Evolutionary conservation across 1,140 invertebrate genomes (phyloP).

Genomic region (Centruroides sculpturatus): DNA sequence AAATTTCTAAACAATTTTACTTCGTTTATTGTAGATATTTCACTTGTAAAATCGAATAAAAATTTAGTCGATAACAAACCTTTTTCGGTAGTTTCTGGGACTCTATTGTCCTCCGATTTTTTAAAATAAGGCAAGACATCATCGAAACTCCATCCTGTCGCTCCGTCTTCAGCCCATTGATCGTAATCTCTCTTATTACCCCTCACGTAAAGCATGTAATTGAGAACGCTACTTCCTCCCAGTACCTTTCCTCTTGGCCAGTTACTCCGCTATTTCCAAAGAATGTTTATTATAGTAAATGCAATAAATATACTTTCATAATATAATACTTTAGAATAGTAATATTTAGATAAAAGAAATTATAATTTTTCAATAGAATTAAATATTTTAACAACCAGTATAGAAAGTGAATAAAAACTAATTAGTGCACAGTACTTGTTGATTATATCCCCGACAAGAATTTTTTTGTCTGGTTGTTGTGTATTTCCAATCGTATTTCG

Average conservation of each 20-base stretch:
- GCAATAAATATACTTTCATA: too few relatives aligned
- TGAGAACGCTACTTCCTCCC: slow-evolving; percentile 75
- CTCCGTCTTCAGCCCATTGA: slow-evolving; percentile 73
- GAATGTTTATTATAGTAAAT: too few relatives aligned
- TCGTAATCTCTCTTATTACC: slow-evolving; percentile 82
- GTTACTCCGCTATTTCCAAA: too few relatives aligned
- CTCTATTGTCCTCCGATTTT: slow-evolving; percentile 32
- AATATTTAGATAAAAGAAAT: too few relatives aligned
- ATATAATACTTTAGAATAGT: too few relatives aligned
- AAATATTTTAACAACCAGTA: too few relatives aligned
- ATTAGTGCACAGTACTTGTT: slow-evolving; percentile 19
- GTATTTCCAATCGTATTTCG: slow-evolving; percentile 79
- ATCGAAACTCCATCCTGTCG: slow-evolving; percentile 75
- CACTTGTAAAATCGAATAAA: too few relatives aligned
- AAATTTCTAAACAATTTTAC: too few relatives aligned
- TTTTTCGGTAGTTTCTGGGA: slow-evolving; percentile 4
- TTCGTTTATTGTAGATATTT: too few relatives aligned
- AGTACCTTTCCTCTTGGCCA: slow-evolving; percentile 14
- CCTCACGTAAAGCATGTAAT: slow-evolving; percentile 85
- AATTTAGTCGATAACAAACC: not conserved
- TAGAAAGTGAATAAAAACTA: too few relatives aligned
- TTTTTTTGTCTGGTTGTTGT: slow-evolving; percentile 73
- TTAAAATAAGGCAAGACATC: slow-evolving; percentile 65
- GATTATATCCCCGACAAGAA: slow-evolving; percentile 51
- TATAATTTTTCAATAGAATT: too few relatives aligned